These are phyloP conservation scores for Wiebesia pumilae DNA, from an alignment of 1,140 invertebrate genomes.

Conservation along the genomic window DNA sequence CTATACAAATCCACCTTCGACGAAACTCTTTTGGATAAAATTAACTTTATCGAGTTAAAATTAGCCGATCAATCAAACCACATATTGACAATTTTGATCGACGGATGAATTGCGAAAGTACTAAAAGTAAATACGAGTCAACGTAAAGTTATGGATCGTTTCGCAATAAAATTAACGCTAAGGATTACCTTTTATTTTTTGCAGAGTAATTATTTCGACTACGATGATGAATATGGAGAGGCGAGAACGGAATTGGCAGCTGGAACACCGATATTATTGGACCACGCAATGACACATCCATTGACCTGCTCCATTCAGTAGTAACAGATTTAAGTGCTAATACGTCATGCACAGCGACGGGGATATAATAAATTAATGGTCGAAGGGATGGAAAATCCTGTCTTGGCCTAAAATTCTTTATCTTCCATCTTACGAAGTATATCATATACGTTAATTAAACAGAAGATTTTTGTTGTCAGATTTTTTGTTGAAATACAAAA, in stretches of 20 bases:
- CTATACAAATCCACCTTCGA: no score
- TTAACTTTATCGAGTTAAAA: no score
- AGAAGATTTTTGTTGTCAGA: no score
- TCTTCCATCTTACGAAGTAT: not conserved
- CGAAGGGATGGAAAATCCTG: not conserved
- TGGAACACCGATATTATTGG: constrained; percentile 74
- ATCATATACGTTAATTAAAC: no score
- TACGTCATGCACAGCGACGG: not conserved
- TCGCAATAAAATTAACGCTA: not conserved
- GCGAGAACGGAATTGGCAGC: constrained; percentile 74
- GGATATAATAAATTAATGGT: not conserved
- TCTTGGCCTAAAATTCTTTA: not conserved
- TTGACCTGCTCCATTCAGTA: constrained; percentile 75
- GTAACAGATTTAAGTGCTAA: constrained; percentile 53
- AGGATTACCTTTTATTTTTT: not conserved
- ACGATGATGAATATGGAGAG: constrained; percentile 73
- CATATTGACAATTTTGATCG: no score
- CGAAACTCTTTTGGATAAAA: no score
- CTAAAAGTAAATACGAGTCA: no score
- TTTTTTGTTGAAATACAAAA: no score
- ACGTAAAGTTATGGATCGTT: not conserved
- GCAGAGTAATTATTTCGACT: constrained; percentile 76
- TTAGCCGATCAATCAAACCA: no score
- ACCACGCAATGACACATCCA: constrained; percentile 75
- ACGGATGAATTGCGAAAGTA: no score